Conservation (phyloP, 2,888 invertebrate species). For the Drosophila barbarae region DNA sequence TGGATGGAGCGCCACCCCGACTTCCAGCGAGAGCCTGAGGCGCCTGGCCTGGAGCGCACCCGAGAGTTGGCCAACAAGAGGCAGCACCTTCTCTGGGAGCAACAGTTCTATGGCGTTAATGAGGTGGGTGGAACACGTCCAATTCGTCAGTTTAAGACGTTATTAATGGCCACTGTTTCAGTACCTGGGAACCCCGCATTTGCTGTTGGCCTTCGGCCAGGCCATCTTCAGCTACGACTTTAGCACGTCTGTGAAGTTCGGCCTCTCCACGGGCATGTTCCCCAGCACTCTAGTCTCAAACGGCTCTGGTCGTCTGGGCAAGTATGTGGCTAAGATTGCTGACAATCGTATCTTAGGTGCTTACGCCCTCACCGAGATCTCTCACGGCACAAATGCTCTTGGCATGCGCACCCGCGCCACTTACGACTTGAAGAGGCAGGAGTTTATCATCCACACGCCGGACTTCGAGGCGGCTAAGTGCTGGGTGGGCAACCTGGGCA, state of each 20-base stretch:
- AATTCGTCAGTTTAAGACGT: neutral
- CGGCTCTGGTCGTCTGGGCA: slow-evolving; percentile 84
- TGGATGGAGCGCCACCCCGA: slow-evolving; percentile 83
- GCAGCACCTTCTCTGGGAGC: slow-evolving; percentile 84
- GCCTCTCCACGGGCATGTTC: slow-evolving; percentile 85
- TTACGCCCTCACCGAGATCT: slow-evolving; percentile 93
- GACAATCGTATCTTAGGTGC: slow-evolving; percentile 83
- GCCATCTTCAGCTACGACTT: slow-evolving; percentile 82
- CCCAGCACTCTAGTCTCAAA: slow-evolving; percentile 83
- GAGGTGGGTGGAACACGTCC: slow-evolving; percentile 56
- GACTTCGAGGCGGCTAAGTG: slow-evolving; percentile 89
- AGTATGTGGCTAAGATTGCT: slow-evolving; percentile 79
- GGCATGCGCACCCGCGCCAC: slow-evolving; percentile 92
- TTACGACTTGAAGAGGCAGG: slow-evolving; percentile 86
- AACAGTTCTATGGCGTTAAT: slow-evolving; percentile 81
- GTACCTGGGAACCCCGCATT: slow-evolving; percentile 81
- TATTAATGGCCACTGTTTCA: slow-evolving; percentile 60
- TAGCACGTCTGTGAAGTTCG: slow-evolving; percentile 84
- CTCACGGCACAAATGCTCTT: slow-evolving; percentile 92
- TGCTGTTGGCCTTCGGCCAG: slow-evolving; percentile 81
- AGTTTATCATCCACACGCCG: slow-evolving; percentile 87
- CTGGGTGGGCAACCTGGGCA: slow-evolving; percentile 86
- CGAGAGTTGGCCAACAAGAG: slow-evolving; percentile 82
- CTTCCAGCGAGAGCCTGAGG: slow-evolving; percentile 81
- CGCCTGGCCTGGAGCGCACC: slow-evolving; percentile 82